These are phyloP conservation scores for Neoscelio sp. DNA, from an alignment of 2,888 invertebrate species.

Conservation along the genomic window DNA sequence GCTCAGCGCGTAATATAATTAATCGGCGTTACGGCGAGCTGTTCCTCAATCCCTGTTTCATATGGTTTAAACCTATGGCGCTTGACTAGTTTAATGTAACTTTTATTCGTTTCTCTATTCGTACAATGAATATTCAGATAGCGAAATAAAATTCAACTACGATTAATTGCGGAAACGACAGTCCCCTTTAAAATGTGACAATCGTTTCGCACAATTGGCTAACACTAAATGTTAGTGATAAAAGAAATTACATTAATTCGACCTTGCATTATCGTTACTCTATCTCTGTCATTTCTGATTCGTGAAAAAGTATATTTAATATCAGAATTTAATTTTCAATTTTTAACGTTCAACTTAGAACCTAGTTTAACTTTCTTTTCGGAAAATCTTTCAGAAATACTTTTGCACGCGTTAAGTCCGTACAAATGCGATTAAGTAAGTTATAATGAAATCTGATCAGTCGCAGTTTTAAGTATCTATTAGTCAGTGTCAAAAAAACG, in stretches of 20 bases:
- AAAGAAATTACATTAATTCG: neutral
- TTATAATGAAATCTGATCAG: too few species aligned
- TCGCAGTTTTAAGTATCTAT: too few species aligned
- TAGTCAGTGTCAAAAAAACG: too few species aligned
- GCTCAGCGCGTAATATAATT: conserved; percentile 66
- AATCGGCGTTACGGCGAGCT: conserved; percentile 72
- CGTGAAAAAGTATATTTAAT: too few species aligned
- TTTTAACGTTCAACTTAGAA: too few species aligned
- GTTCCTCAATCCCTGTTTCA: conserved; percentile 78
- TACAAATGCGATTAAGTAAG: too few species aligned
- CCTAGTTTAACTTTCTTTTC: too few species aligned
- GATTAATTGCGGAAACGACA: neutral
- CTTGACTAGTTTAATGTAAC: conserved; percentile 78
- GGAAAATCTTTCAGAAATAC: too few species aligned
- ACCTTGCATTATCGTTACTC: neutral
- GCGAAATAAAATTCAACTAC: conserved; percentile 3
- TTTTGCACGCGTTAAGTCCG: too few species aligned
- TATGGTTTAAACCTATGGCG: conserved; percentile 73
- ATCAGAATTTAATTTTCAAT: too few species aligned
- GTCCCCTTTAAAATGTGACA: neutral
- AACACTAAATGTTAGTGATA: neutral
- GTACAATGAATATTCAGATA: conserved; percentile 29
- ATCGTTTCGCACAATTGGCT: conserved; percentile 16
- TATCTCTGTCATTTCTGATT: too few species aligned
- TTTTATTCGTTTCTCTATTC: conserved; percentile 30